Evolutionary conservation across 2,797 vertebrate genomes (phyloP), one percentile per base, ranked within the genome.

Genomic region (Falco peregrinus): DNA sequence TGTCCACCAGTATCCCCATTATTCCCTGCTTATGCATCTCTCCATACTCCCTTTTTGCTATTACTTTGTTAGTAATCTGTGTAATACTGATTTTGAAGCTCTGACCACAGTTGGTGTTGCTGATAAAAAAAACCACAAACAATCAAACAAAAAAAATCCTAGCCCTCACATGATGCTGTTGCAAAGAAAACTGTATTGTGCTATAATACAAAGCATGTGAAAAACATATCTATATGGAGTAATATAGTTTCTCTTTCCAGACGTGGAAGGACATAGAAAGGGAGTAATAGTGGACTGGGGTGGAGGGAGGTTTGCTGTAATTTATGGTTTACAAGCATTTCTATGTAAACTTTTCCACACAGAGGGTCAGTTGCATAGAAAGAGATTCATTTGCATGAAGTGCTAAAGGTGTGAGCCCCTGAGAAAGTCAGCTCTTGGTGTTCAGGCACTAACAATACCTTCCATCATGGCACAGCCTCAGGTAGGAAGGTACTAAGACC

Each of bases 341-440:
- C 59, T 94, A 25, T 84, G 94, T 88, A 95, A 96, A 91, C 59
- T 85, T 96, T 92, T 63, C 54, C 56, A 77, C 26, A 26, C 33
- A 89, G 50, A 90, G 11, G 47, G 67, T 76, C 35, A 78, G 33
- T 39, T 33, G 33, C 69, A 63, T 54, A 47, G 53, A 91, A 78
- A 69, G n/a, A 76, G 13, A 17, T 61, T 73, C 7, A 82, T 95
- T 95, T 95, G 60, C 54, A 81, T 54, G 33, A 92, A 65, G 8
- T 56, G n/a, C 25, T 93, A 18, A 86, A 85, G 54, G 63, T 61
- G n/a, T 61, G 41, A 90, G 26, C 16, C 28, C 14, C 35, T 41
- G 10, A 71, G 45, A 35, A 29, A 76, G 28, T 21, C 14, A 6
- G 9, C 6, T 90, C 63, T 76, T 35, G 33, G 28, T 45, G 60